These are phyloP conservation scores for Echeneis naucrates DNA, from an alignment of 2,797 vertebrate species.

Conservation along the genomic window DNA sequence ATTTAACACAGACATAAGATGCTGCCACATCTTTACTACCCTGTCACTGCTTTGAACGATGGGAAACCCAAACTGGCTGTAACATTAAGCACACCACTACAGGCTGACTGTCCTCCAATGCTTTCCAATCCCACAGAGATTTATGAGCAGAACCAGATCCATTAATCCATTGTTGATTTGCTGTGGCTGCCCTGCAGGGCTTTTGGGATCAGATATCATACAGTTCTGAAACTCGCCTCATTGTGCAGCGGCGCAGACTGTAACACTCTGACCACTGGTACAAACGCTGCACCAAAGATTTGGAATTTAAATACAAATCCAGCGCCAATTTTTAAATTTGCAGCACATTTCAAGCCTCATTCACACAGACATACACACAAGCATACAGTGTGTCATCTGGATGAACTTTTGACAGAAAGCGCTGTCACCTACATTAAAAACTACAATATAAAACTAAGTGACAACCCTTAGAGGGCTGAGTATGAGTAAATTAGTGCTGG, in stretches of 20 bases:
- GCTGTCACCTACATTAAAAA: conserved; percentile 52
- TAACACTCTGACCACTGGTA: conserved; percentile 42
- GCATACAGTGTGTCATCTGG: conserved; percentile 19
- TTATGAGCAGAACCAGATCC: conserved; percentile 81
- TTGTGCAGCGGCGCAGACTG: conserved; percentile 46
- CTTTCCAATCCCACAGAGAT: conserved; percentile 81
- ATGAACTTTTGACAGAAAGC: conserved; percentile 53
- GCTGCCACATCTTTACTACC: conserved; percentile 79
- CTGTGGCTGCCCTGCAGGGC: conserved; percentile 78
- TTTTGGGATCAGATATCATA: conserved; percentile 82
- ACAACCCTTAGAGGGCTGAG: conserved; percentile 41
- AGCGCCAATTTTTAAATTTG: conserved; percentile 31
- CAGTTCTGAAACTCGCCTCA: conserved; percentile 66
- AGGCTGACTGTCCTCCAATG: conserved; percentile 80
- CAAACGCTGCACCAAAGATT: conserved; percentile 31
- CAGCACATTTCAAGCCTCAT: conserved; percentile 14
- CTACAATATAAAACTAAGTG: conserved; percentile 41
- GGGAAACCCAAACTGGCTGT: conserved; percentile 82
- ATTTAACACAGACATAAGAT: conserved; percentile 79
- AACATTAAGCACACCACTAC: conserved; percentile 82
- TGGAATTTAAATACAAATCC: conserved; percentile 26
- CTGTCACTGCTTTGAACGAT: conserved; percentile 80
- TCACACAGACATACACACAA: neutral
- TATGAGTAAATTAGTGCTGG: conserved; percentile 50
- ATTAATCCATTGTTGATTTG: conserved; percentile 85